Evolutionary conservation across 2,113 vertebrate species (phyloP), one percentile per base, ranked within the genome.

Genomic region (Gymnogyps californianus): DNA sequence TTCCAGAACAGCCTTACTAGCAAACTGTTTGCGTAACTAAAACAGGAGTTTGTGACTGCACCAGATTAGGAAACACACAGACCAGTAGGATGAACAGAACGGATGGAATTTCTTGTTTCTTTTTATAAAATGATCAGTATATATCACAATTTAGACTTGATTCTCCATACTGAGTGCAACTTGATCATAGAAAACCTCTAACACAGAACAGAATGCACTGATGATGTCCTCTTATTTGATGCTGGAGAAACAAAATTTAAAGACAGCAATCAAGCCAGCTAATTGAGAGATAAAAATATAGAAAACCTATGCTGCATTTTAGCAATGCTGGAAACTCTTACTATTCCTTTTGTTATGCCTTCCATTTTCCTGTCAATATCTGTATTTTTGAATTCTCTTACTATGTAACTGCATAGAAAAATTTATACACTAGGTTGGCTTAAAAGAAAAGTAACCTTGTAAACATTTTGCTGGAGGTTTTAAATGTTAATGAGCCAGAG

Each of bases 391-490:
- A 94, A 58, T 93, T 78, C 38, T 66, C 1, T 2, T 71, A 83
- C 77, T n/a, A 47, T 17, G 29, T 21, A 93, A n/a, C 40, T 74
- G 36, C 57, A 72, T 13, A 81, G 44, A 74, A 75, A 64, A 89
- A 12, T 13, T 95, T 31, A 44, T 57, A 78, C 12, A 34, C 84
- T 93, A 62, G 5, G 13, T 34, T 71, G 34, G 36, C 58, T 92
- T 82, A 58, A 87, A 83, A 89, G 74, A 61, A 95, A 87, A 65
- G 34, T 79, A 93, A 93, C 70, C 62, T 89, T 51, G 40, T 85
- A 94, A 97, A 96, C 62, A 91, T 93, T 55, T 70, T 94, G 32
- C 89, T 93, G 62, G n/a, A 85, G 40, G 22, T 91, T 96, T 89
- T 69, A 77, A 94, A 87, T 74, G n/a, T 65, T 94, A 87, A 90